Evolutionary conservation across 92 coral and sea anemone species (phyloP).

Genomic region (Anthopleura xanthogrammica): DNA sequence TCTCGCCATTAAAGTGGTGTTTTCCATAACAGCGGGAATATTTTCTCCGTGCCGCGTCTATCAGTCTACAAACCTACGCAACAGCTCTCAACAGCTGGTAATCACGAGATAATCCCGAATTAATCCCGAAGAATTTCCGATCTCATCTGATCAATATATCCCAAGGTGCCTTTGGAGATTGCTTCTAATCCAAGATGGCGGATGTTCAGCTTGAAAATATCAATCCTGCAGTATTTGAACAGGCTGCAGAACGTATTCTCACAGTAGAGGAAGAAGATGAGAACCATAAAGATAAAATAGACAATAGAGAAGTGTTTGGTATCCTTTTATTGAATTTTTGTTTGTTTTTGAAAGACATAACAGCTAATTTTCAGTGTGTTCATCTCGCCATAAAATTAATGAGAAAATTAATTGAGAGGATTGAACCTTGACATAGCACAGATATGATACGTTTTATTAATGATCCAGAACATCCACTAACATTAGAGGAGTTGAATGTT

Average conservation of each 20-base stretch:
- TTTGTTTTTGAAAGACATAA: background rate
- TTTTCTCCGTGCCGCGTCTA: background rate
- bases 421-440: slow-evolving; percentile 15
- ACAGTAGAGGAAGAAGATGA: slow-evolving; percentile 85
- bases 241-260: slow-evolving; percentile 65
- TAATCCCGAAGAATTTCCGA: background rate
- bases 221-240: slow-evolving; percentile 76
- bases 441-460: slow-evolving; percentile 92
- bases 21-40: background rate
- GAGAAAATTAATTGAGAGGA: no score
- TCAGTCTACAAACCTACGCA: background rate
- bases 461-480: slow-evolving; percentile 98
- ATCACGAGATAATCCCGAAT: background rate
- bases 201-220: slow-evolving; percentile 72
- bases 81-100: background rate
- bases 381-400: background rate
- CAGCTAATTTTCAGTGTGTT: no score
- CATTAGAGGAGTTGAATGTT: slow-evolving; percentile 93
- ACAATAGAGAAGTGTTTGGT: slow-evolving; percentile 95
- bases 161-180: background rate
- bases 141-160: background rate
- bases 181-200: slow-evolving; percentile 73
- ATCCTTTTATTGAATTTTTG: slow-evolving; percentile 64
- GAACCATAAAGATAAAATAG: slow-evolving; percentile 76
- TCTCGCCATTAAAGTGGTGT: background rate